Conservation (phyloP, 2,113 vertebrate species). For the Rhea pennata region DNA sequence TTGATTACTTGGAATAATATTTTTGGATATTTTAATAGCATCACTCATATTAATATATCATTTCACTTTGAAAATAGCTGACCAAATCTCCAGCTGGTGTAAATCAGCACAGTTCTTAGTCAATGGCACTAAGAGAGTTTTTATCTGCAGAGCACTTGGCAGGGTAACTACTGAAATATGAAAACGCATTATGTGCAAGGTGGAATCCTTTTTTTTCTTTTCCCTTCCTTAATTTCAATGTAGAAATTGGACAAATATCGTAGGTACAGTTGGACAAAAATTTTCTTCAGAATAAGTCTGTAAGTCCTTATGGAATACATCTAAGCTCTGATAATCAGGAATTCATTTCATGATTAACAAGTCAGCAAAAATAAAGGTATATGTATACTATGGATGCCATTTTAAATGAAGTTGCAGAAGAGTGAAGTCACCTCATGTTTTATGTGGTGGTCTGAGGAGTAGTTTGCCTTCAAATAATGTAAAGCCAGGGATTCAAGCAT, state of each 20-base stretch:
- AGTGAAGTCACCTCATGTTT: not conserved
- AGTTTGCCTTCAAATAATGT: not conserved
- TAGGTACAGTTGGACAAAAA: not conserved
- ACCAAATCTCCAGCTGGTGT: not conserved
- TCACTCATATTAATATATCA: not conserved
- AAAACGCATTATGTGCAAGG: not conserved
- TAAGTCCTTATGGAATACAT: not conserved
- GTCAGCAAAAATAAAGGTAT: not conserved
- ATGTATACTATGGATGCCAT: not conserved
- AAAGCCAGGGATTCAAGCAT: not conserved
- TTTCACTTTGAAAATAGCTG: not conserved
- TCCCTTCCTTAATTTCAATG: not conserved
- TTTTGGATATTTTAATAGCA: not conserved
- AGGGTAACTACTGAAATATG: not conserved
- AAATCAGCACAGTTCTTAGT: not conserved
- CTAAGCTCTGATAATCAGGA: not conserved
- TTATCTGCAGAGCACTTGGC: not conserved
- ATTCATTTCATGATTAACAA: not conserved
- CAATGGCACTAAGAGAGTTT: not conserved
- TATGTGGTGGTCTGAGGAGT: fast-evolving
- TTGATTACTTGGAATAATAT: not conserved
- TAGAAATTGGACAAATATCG: not conserved
- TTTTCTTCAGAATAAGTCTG: not conserved
- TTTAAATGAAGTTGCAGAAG: not conserved
- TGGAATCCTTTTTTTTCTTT: not conserved